phyloP scores from a whole-genome alignment of 2,113 vertebrate species.

The Rhynchomys soricoides region DNA sequence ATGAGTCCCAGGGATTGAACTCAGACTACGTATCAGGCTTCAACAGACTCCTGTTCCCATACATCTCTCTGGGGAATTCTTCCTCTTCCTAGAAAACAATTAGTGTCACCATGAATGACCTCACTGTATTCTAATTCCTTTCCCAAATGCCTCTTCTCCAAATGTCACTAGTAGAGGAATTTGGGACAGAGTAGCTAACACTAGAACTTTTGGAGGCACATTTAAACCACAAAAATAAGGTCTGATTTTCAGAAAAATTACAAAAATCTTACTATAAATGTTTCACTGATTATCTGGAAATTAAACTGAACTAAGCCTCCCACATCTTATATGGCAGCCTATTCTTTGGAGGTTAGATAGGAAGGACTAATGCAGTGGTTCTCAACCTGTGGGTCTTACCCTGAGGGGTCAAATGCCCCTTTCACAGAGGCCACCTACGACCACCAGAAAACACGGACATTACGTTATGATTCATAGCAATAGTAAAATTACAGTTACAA shows the following conservation, averaged over 20 bases:
- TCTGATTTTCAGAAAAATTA: conserved; percentile 33
- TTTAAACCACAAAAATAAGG: background rate
- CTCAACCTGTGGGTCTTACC: background rate
- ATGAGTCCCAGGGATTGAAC: background rate
- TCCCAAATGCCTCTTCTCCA: background rate
- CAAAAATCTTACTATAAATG: conserved; percentile 8
- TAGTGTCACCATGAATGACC: too few relatives aligned
- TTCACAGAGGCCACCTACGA: background rate
- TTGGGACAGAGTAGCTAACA: background rate
- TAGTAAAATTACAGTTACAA: background rate
- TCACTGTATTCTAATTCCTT: background rate
- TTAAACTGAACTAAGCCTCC: background rate
- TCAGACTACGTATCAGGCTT: background rate
- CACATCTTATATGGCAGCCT: background rate
- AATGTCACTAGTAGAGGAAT: background rate
- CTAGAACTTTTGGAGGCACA: background rate
- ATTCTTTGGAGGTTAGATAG: background rate
- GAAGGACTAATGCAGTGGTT: background rate
- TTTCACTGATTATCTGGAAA: background rate
- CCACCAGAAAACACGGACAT: background rate
- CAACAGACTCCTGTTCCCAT: too few relatives aligned
- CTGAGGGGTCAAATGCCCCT: background rate
- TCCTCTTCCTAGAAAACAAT: background rate
- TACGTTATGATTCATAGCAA: background rate
- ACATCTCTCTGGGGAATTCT: too few relatives aligned